These are phyloP conservation scores for Saccopteryx bilineata DNA, from an alignment of 2,113 vertebrate species.

Conservation along the genomic window DNA sequence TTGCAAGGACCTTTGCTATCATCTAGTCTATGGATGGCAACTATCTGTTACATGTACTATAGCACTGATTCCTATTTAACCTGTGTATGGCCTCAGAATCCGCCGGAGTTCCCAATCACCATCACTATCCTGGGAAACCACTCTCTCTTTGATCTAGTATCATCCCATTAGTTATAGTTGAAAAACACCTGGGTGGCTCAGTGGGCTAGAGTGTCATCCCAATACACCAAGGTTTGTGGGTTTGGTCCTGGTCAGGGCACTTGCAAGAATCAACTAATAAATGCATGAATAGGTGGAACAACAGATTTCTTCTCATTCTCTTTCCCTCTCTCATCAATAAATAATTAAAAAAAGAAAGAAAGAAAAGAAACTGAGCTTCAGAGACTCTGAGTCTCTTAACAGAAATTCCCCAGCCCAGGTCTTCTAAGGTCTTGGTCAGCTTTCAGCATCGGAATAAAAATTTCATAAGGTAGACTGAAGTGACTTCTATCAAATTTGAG, in stretches of 20 bases:
- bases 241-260: no score
- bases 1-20: neutral
- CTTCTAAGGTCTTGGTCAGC: conserved; percentile 27
- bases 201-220: no score
- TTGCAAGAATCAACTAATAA: no score
- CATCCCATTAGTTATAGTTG: neutral
- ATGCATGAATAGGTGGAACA: no score
- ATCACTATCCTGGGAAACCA: neutral
- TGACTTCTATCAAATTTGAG: conserved; percentile 17
- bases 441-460: conserved; percentile 49
- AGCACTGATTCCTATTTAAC: neutral
- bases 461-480: conserved; percentile 32
- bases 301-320: no score
- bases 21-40: neutral
- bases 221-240: no score
- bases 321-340: no score
- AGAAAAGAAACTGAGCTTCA: neutral
- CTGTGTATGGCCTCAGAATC: neutral
- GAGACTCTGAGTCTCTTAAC: conserved; percentile 8
- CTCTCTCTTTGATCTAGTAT: neutral
- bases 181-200: no score
- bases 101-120: neutral
- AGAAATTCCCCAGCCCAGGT: neutral
- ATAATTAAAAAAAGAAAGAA: no score
- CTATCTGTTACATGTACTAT: neutral